A percentile compares a stretch with the other conserved stretches of the same genome.
These are phyloP conservation scores for Coregonus ussuriensis DNA, from an alignment of 2,797 vertebrate genomes.

Conservation along the genomic window DNA sequence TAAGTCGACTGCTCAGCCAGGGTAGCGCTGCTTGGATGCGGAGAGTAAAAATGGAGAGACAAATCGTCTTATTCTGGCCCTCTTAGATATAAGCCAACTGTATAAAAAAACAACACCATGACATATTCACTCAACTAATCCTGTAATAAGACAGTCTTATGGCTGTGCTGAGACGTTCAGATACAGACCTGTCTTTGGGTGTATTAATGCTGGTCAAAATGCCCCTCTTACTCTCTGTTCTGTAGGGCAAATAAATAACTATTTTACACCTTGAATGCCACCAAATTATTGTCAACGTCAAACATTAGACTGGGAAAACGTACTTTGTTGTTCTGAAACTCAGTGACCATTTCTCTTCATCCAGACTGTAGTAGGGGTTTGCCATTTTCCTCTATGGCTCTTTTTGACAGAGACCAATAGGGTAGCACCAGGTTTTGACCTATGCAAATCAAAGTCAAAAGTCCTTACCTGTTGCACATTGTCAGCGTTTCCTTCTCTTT, in stretches of 20 bases:
- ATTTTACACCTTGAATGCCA: background rate
- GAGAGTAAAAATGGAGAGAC: slow-evolving; percentile 44
- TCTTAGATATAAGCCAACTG: slow-evolving; percentile 24
- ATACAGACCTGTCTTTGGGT: slow-evolving; percentile 24
- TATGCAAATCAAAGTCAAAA: background rate
- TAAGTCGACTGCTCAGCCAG: slow-evolving; percentile 41
- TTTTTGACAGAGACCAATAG: background rate
- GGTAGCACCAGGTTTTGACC: background rate
- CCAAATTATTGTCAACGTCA: background rate
- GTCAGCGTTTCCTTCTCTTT: background rate
- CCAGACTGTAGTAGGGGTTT: background rate
- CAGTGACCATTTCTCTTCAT: background rate
- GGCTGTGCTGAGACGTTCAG: slow-evolving; percentile 9
- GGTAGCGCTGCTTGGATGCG: slow-evolving; percentile 15
- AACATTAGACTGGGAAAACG: background rate
- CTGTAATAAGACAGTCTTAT: slow-evolving; percentile 7
- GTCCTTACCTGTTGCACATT: background rate
- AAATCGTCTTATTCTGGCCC: slow-evolving; percentile 19
- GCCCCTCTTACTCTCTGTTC: background rate
- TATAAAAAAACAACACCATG: slow-evolving; percentile 18
- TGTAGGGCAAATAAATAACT: background rate
- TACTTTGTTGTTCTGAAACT: background rate
- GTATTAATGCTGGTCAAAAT: slow-evolving; percentile 16
- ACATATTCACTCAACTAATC: slow-evolving; percentile 36
- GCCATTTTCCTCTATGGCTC: background rate